phyloP scores from a whole-genome alignment of 2,888 invertebrate species.

The Suillia variegata region DNA sequence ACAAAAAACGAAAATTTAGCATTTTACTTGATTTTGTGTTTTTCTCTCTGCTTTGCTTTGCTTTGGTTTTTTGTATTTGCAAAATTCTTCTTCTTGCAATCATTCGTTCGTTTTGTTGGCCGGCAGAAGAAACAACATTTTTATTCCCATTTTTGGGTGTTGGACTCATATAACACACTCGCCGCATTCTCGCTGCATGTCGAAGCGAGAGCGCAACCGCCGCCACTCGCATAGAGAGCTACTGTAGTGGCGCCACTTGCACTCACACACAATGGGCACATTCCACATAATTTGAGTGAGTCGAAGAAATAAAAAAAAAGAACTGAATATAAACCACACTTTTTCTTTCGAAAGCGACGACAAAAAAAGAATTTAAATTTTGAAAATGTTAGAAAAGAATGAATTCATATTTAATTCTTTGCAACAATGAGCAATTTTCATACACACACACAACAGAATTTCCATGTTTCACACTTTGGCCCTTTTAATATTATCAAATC shows the following conservation, averaged over 20 bases:
- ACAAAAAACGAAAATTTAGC: background rate
- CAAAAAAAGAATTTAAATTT: conserved; percentile 17
- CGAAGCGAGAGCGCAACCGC: conserved; percentile 4
- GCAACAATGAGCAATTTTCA: background rate
- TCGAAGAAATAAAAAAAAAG: background rate
- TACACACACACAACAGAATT: background rate
- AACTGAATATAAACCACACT: conserved; percentile 2
- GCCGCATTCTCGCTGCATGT: conserved; percentile 23
- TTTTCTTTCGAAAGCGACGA: no score
- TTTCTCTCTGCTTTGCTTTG: conserved; percentile 19
- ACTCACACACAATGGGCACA: conserved; percentile 10
- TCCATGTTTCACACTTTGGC: background rate
- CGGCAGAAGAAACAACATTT: conserved; percentile 45
- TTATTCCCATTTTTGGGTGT: conserved; percentile 62
- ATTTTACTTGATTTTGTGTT: conserved; percentile 13
- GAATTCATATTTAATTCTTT: background rate
- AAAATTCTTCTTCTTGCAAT: conserved; percentile 37
- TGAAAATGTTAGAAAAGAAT: background rate
- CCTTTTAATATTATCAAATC: background rate
- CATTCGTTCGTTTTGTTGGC: no score
- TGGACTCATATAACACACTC: conserved; percentile 59
- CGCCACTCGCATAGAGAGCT: conserved; percentile 2
- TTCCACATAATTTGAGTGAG: conserved; percentile 15
- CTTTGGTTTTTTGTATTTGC: conserved; percentile 38
- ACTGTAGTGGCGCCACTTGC: conserved; percentile 9